Percentiles rank a stretch among this genome's conserved stretches.
These are phyloP conservation scores for Pseudoips prasinana DNA, from an alignment of 2,888 invertebrate species.

Conservation along the genomic window DNA sequence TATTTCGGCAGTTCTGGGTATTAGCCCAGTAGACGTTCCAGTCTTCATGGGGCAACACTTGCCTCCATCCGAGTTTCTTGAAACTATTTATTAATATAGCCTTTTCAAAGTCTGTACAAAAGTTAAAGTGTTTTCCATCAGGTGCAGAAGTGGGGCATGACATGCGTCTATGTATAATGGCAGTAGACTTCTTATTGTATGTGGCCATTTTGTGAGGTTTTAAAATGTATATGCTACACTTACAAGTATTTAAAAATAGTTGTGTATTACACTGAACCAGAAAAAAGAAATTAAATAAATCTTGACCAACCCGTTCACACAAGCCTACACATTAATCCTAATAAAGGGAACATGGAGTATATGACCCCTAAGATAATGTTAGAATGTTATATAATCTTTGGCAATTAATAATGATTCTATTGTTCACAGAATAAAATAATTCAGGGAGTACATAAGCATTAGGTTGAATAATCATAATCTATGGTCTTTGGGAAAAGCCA, in stretches of 20 bases:
- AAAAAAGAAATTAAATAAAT: no score
- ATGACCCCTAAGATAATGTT: no score
- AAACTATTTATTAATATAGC: constrained; percentile 51
- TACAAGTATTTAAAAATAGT: neutral
- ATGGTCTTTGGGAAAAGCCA: no score
- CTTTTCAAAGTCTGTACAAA: constrained; percentile 55
- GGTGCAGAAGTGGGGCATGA: constrained; percentile 34
- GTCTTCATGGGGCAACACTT: constrained; percentile 92
- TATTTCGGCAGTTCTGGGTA: constrained; percentile 91
- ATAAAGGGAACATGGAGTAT: no score
- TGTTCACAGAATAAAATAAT: no score
- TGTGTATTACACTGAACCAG: neutral
- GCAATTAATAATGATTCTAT: no score
- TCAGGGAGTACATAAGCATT: no score
- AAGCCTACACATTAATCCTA: no score
- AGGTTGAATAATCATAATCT: no score
- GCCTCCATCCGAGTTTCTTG: constrained; percentile 83
- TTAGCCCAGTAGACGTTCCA: constrained; percentile 98
- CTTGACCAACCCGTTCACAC: no score
- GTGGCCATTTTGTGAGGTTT: constrained; percentile 14
- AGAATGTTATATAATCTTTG: no score
- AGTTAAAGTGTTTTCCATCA: constrained; percentile 84
- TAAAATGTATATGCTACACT: neutral
- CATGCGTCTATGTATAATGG: constrained; percentile 23
- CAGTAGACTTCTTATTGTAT: constrained; percentile 87